A percentile compares a stretch with the other conserved stretches of the same genome.
These are phyloP conservation scores for Ommatoiulus sabulosus DNA, from an alignment of 2,888 invertebrate genomes.

Conservation along the genomic window DNA sequence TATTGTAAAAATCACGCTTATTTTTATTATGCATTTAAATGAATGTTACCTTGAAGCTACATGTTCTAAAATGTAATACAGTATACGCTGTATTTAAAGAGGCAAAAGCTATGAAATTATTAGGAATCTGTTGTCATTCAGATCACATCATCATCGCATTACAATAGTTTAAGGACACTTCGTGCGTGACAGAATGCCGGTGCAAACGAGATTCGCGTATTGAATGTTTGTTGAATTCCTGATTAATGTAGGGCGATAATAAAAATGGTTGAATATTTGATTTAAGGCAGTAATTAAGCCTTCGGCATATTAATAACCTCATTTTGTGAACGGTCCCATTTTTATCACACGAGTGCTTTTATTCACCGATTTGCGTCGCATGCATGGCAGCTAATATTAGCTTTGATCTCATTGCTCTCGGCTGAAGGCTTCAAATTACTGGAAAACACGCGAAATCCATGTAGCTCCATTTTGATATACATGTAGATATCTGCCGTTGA, in stretches of 20 bases:
- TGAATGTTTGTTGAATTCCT: no score
- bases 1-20: no score
- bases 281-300: background rate
- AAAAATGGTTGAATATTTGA: background rate
- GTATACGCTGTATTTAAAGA: no score
- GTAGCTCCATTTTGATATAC: background rate
- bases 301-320: background rate
- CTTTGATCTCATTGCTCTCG: background rate
- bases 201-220: no score
- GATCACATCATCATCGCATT: no score
- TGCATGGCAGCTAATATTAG: slow-evolving; percentile 15
- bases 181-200: background rate
- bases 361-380: background rate
- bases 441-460: background rate
- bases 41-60: no score
- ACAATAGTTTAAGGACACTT: no score
- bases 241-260: background rate
- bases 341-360: background rate
- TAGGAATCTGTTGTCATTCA: no score
- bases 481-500: background rate
- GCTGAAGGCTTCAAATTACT: background rate
- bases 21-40: no score
- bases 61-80: no score
- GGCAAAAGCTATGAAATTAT: no score
- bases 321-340: background rate